A percentile compares a stretch with the other conserved stretches of the same genome.
These are phyloP conservation scores for Glyptemys insculpta DNA, from an alignment of 2,797 vertebrate genomes.

Conservation along the genomic window DNA sequence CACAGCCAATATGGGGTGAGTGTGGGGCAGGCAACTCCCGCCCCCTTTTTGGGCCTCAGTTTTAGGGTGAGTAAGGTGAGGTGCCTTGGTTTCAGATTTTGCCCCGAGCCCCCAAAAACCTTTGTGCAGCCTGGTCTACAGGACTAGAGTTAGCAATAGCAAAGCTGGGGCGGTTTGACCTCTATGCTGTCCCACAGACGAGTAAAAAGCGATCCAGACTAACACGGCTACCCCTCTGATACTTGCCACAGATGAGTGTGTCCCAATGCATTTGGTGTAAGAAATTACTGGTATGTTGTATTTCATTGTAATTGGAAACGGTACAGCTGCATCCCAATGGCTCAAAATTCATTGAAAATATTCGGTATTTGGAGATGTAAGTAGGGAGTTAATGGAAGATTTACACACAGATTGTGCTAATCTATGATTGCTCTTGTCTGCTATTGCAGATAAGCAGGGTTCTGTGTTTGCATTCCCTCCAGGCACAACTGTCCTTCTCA, in stretches of 20 bases:
- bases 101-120: not conserved
- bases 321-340: not conserved
- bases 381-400: not conserved
- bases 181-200: not conserved
- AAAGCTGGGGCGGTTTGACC: not conserved
- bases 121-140: not conserved
- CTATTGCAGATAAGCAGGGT: not conserved
- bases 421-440: fast-evolving
- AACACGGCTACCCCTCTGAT: too few relatives aligned
- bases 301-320: not conserved
- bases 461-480: not conserved
- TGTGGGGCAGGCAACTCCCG: not conserved
- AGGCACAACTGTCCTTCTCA: not conserved
- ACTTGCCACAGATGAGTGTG: not conserved
- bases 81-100: not conserved
- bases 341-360: not conserved
- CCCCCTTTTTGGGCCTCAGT: not conserved
- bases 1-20: not conserved
- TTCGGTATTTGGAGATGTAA: not conserved
- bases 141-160: not conserved
- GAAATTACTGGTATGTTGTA: not conserved
- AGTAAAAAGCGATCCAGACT: too few relatives aligned
- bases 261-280: not conserved
- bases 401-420: not conserved
- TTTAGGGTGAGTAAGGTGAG: not conserved